Percentiles rank a stretch among this genome's conserved stretches.
These are phyloP conservation scores for Bolinopsis microptera DNA, from an alignment of 37 sponge, comb jelly and placozoan genomes.

Conservation along the genomic window DNA sequence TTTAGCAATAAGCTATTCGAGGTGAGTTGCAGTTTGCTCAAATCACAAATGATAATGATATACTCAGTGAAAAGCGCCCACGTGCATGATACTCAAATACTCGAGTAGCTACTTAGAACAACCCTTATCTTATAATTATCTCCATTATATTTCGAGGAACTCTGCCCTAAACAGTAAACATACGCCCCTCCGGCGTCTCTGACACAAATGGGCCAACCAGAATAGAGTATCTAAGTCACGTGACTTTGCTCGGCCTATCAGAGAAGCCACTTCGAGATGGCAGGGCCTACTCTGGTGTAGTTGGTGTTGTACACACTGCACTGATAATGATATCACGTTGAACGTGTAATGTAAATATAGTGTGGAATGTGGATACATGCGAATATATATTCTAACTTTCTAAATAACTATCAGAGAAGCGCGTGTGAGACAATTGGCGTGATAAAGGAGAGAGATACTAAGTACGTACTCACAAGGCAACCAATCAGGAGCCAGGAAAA, in stretches of 20 bases:
- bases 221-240: not conserved
- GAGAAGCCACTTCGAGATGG: too few relatives aligned
- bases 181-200: not conserved
- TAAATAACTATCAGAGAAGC: too few relatives aligned
- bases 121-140: not conserved
- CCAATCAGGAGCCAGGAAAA: not conserved
- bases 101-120: not conserved
- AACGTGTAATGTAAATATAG: too few relatives aligned
- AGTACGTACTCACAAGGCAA: not conserved
- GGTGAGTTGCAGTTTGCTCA: too few relatives aligned
- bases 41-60: too few relatives aligned
- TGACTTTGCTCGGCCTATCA: not conserved
- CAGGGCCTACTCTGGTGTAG: too few relatives aligned
- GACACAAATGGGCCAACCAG: not conserved
- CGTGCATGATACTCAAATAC: not conserved
- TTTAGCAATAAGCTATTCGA: too few relatives aligned
- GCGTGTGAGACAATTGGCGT: not conserved
- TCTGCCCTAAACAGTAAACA: not conserved
- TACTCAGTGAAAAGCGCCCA: not conserved
- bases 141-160: not conserved
- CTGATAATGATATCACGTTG: too few relatives aligned
- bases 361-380: too few relatives aligned
- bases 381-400: too few relatives aligned
- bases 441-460: not conserved
- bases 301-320: too few relatives aligned